phyloP scores from a whole-genome alignment of 2,797 vertebrate genomes.

The Gallirallus australis region DNA sequence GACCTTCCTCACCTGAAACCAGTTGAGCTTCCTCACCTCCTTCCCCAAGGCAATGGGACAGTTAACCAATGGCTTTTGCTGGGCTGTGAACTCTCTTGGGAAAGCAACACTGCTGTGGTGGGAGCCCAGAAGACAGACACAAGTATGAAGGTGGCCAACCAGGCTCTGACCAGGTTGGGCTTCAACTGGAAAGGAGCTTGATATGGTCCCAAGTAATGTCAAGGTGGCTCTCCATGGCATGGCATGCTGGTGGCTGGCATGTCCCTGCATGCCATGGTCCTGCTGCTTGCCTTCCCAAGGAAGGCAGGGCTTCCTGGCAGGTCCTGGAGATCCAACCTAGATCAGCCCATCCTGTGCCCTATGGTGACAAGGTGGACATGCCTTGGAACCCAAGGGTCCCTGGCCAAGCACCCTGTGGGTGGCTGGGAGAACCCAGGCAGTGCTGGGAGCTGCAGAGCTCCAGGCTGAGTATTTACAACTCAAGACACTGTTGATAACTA shows the following conservation, averaged over 20 bases:
- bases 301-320: background rate
- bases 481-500: background rate
- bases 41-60: rapidly evolving
- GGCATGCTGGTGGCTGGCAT: background rate
- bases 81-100: background rate
- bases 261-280: no score
- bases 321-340: background rate
- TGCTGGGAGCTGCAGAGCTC: background rate
- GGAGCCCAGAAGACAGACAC: background rate
- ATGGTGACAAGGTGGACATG: rapidly evolving
- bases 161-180: background rate
- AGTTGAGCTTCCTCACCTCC: background rate
- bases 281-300: background rate
- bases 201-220: background rate
- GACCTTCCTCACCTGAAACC: background rate
- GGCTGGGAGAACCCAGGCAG: background rate
- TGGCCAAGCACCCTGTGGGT: background rate
- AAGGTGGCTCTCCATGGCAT: background rate
- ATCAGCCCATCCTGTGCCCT: no score
- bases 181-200: background rate
- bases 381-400: background rate
- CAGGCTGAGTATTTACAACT: background rate
- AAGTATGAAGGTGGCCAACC: background rate
- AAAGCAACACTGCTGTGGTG: background rate
- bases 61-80: rapidly evolving